A percentile compares a stretch with the other conserved stretches of the same genome.
These are phyloP conservation scores for Morphnarchus princeps DNA, from an alignment of 2,113 vertebrate species.

Conservation along the genomic window DNA sequence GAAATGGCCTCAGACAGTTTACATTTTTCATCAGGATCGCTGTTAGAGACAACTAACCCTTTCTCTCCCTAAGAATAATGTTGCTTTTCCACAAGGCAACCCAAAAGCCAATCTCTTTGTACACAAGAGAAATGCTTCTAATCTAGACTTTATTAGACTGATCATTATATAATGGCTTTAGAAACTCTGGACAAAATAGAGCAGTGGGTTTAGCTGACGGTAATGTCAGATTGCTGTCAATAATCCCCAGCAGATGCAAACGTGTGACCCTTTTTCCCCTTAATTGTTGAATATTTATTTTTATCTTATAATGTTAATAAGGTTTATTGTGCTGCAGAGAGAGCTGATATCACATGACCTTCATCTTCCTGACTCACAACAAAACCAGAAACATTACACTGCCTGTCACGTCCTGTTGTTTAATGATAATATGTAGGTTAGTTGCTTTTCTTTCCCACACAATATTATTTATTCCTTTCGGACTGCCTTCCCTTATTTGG, in stretches of 20 bases:
- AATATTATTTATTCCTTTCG: slow-evolving; percentile 52
- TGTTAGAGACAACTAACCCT: slow-evolving; percentile 54
- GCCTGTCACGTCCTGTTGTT: slow-evolving; percentile 62
- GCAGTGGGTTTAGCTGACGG: slow-evolving; percentile 52
- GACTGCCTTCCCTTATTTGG: slow-evolving; percentile 31
- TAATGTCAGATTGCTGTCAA: slow-evolving; percentile 56
- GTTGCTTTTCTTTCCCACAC: slow-evolving; percentile 54
- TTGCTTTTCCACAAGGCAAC: slow-evolving; percentile 54
- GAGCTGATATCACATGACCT: slow-evolving; percentile 55
- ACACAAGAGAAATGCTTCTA: slow-evolving; percentile 63
- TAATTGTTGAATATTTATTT: slow-evolving; percentile 68
- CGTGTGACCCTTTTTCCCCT: slow-evolving; percentile 29
- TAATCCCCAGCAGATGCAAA: slow-evolving; percentile 66
- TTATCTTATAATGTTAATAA: slow-evolving; percentile 68
- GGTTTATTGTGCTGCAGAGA: slow-evolving; percentile 55
- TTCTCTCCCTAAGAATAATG: slow-evolving; percentile 44
- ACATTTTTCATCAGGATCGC: slow-evolving; percentile 57
- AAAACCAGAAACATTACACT: slow-evolving; percentile 57
- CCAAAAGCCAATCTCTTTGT: slow-evolving; percentile 55
- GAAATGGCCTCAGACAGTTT: slow-evolving; percentile 45
- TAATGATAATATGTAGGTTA: slow-evolving; percentile 65
- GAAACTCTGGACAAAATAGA: slow-evolving; percentile 63
- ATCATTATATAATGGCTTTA: slow-evolving; percentile 68
- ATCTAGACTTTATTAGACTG: slow-evolving; percentile 65
- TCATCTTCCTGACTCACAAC: slow-evolving; percentile 56